These are phyloP conservation scores for Himalopsyche tibetana DNA, from an alignment of 2,888 invertebrate species.

Conservation along the genomic window DNA sequence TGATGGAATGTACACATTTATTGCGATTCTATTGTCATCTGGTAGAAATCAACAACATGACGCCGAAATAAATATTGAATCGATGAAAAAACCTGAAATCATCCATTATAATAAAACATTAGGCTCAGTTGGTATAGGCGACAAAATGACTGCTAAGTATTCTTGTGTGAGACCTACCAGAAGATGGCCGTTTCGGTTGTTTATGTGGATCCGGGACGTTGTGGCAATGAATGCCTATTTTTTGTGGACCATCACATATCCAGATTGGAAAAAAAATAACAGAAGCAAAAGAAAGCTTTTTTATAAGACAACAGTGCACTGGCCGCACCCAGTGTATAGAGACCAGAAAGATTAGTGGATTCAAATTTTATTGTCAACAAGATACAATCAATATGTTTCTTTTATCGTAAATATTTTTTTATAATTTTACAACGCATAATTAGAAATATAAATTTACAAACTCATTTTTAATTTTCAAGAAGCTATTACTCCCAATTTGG, in stretches of 20 bases:
- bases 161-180: constrained; percentile 35
- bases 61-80: not conserved
- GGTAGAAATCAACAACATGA: constrained; percentile 4
- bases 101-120: constrained; percentile 44
- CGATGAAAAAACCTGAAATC: not conserved
- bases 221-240: constrained; percentile 46
- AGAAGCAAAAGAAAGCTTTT: no score
- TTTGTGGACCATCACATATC: not conserved
- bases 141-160: constrained; percentile 31
- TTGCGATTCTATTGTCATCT: constrained; percentile 11
- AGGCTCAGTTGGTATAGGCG: constrained; percentile 5
- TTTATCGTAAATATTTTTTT: no score
- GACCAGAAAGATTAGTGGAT: no score
- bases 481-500: no score
- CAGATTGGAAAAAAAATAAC: no score
- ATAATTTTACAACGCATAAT: no score
- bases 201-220: constrained; percentile 51
- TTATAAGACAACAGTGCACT: no score
- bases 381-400: no score
- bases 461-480: no score
- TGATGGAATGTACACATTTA: not conserved
- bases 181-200: constrained; percentile 51
- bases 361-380: no score
- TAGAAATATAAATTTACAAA: no score
- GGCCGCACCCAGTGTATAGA: no score